Percentiles rank a stretch among this genome's conserved stretches.
These are phyloP conservation scores for Stichopus chloronotus DNA, from an alignment of 35 echinoderm and acorn worm species.

Conservation along the genomic window DNA sequence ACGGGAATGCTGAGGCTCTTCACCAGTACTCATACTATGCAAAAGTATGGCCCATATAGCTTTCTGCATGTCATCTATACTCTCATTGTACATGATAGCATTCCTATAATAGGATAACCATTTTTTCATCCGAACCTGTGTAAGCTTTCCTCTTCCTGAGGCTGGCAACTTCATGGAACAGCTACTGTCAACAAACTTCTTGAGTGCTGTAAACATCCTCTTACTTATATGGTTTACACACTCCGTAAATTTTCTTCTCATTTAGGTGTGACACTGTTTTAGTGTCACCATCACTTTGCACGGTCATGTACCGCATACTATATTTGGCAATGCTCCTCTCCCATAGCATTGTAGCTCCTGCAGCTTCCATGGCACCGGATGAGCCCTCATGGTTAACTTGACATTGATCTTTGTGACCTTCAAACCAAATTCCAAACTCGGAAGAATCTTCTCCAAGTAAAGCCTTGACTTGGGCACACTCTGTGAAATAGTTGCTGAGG, in stretches of 20 bases:
- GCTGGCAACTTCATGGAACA: background rate
- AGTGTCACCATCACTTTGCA: slow-evolving; percentile 47
- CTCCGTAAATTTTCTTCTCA: slow-evolving; percentile 20
- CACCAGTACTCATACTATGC: slow-evolving; percentile 7
- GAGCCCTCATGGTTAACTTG: slow-evolving; percentile 30
- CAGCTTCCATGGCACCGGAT: slow-evolving; percentile 25
- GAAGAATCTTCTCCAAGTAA: background rate
- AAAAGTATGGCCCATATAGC: background rate
- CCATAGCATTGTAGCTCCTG: background rate
- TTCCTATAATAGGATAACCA: slow-evolving; percentile 9
- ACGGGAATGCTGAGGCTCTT: background rate
- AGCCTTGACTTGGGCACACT: background rate
- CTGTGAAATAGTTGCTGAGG: slow-evolving; percentile 8
- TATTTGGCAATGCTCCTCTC: slow-evolving; percentile 7
- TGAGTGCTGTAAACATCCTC: slow-evolving; percentile 11
- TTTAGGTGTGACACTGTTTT: slow-evolving; percentile 41
- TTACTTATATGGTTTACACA: slow-evolving; percentile 22
- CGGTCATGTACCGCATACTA: slow-evolving; percentile 19
- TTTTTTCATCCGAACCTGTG: slow-evolving; percentile 10
- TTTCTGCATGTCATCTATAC: background rate
- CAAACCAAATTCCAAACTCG: slow-evolving; percentile 37
- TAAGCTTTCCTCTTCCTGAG: slow-evolving; percentile 24
- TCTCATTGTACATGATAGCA: slow-evolving; percentile 36
- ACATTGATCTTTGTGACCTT: slow-evolving; percentile 22
- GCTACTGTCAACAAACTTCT: background rate